phyloP scores from a whole-genome alignment of 2,113 vertebrate genomes.

The Rhagologus leucostigma region DNA sequence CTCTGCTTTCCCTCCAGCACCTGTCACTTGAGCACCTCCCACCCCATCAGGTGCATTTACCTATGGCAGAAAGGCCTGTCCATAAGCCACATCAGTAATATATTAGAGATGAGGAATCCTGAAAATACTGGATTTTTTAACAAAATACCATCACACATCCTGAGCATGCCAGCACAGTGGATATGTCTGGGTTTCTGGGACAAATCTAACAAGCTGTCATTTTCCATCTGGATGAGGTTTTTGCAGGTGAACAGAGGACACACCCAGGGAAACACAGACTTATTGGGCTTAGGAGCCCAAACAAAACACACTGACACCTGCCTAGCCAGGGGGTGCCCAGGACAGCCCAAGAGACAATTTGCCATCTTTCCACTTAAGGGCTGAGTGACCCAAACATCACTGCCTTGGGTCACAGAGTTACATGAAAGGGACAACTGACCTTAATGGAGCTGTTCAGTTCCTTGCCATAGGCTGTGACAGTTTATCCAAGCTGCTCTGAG shows the following conservation, averaged over 20 bases:
- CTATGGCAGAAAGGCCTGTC: neutral
- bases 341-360: neutral
- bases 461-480: neutral
- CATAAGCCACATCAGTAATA: neutral
- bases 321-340: neutral
- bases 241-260: neutral
- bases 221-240: neutral
- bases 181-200: neutral
- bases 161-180: neutral
- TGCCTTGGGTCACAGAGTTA: neutral
- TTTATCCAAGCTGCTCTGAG: neutral
- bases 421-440: neutral
- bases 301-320: neutral
- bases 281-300: neutral
- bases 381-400: neutral
- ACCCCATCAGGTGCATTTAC: neutral
- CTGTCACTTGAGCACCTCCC: neutral
- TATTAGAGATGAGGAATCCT: neutral
- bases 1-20: neutral
- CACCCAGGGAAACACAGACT: neutral
- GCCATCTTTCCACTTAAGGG: neutral
- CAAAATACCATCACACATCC: neutral
- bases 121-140: neutral
- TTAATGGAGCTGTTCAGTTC: neutral
- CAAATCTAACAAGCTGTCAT: neutral